Base-by-base conservation (phyloP, 2,113 vertebrate genomes). In the Calyptommatus sinebrachiatus region DNA sequence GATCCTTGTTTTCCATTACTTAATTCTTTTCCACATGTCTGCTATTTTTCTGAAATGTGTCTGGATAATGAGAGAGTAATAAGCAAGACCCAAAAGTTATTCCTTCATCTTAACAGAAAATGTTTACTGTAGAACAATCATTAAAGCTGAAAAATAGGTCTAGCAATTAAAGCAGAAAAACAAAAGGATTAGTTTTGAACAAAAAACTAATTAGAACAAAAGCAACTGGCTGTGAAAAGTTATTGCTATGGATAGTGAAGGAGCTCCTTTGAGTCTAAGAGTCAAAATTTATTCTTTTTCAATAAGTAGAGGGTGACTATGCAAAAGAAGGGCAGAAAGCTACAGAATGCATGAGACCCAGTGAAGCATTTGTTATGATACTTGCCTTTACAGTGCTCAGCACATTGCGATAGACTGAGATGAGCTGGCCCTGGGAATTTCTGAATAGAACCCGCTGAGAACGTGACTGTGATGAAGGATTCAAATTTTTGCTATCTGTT, bases 331-430 rank as follows among this genome's bases (percentile, higher is more conserved):
- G 10, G 8, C 10, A 22, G 28, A 45, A 66, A 29, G 31, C 50
- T 22, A 70, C 12, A n/a, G 66, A 66, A 61, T 28, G 16, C 60
- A 61, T 14, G 65, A 80, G n/a, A n/a, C 50, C 20, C 12, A 61
- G 21, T 35, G 7, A 26, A 48, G 46, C 41, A 2, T 60, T 62
- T 71, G 77, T 50, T n/a, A 11, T 60, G 28, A 14, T 71, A 35
- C 46, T n/a, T 88, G 93, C 97, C 94, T 96, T 96, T 72, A 87
- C 92, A 67, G 91, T 83, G 62, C 90, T 88, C 80, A 99, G 92
- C 65, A 97, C 90, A 1, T 97, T 97, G 84, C 96, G 96, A 85
- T 95, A 96, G 7, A 91, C 88, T 0, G 94, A 94, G 46, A 99
- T 91, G 87, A 96, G 95, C 77, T 97, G 95, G 85, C 96, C 97